These are phyloP conservation scores for Chelmon rostratus DNA, from an alignment of 2,797 vertebrate genomes.

Conservation along the genomic window DNA sequence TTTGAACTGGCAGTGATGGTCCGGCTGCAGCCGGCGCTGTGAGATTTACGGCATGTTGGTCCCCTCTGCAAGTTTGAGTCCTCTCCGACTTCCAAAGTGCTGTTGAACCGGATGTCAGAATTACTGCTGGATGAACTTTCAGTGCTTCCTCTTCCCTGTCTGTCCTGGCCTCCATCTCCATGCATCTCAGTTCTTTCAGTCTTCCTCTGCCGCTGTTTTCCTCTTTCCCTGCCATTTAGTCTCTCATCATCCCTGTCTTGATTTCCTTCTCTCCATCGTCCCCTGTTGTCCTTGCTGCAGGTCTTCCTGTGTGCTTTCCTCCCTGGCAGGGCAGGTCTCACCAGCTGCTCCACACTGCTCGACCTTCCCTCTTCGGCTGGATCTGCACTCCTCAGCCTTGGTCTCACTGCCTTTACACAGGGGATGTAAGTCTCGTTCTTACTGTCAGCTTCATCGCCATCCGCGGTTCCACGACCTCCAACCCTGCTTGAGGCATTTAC, in stretches of 20 bases:
- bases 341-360: slow-evolving; percentile 64
- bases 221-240: slow-evolving; percentile 26
- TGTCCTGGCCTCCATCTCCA: slow-evolving; percentile 34
- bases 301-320: slow-evolving; percentile 86
- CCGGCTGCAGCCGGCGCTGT: slow-evolving; percentile 10
- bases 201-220: slow-evolving; percentile 45
- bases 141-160: slow-evolving; percentile 36
- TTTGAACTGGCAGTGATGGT: slow-evolving; percentile 48
- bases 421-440: slow-evolving; percentile 74
- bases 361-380: slow-evolving; percentile 70
- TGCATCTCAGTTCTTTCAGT: slow-evolving; percentile 26
- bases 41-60: slow-evolving; percentile 15
- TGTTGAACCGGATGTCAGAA: slow-evolving; percentile 55
- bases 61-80: slow-evolving; percentile 59
- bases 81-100: slow-evolving; percentile 65
- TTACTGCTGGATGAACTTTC: slow-evolving; percentile 51
- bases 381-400: slow-evolving; percentile 62
- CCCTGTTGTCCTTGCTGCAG: slow-evolving; percentile 80
- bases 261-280: slow-evolving; percentile 64
- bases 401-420: slow-evolving; percentile 77
- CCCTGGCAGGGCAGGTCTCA: slow-evolving; percentile 68
- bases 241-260: slow-evolving; percentile 49
- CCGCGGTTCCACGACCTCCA: slow-evolving; percentile 36
- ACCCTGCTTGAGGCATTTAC: slow-evolving; percentile 44
- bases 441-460: slow-evolving; percentile 54